Conservation (phyloP, 2,888 invertebrate genomes). For the Nebria brevicollis region DNA sequence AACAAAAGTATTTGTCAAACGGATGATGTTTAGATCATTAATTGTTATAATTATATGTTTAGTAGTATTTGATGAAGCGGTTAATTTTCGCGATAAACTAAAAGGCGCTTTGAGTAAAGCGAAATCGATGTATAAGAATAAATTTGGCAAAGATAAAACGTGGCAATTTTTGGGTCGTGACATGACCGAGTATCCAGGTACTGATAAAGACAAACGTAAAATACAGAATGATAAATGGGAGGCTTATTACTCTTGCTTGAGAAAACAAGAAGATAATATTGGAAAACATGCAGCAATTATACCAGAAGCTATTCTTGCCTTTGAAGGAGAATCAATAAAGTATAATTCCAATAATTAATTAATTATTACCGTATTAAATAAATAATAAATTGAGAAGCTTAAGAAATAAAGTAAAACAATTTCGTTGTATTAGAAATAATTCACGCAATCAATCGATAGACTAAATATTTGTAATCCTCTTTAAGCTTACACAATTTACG, state of each 20-base stretch:
- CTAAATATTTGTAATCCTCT: too few relatives aligned
- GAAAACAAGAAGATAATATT: slow-evolving; percentile 57
- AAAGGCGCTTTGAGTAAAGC: slow-evolving; percentile 54
- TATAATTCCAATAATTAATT: slow-evolving; percentile 49
- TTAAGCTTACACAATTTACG: too few relatives aligned
- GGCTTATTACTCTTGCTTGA: slow-evolving; percentile 67
- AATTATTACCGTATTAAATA: too few relatives aligned
- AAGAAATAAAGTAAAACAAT: too few relatives aligned
- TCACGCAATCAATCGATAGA: too few relatives aligned
- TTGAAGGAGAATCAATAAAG: slow-evolving; percentile 64
- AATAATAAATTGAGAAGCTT: too few relatives aligned
- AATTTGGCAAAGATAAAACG: slow-evolving; percentile 57
- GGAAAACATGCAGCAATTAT: slow-evolving; percentile 58
- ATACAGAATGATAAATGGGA: slow-evolving; percentile 64
- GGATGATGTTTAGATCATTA: neutral
- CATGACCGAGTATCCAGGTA: slow-evolving; percentile 63
- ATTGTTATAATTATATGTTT: neutral
- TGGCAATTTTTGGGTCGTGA: slow-evolving; percentile 59
- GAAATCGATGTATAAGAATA: slow-evolving; percentile 57
- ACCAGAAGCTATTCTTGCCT: slow-evolving; percentile 60
- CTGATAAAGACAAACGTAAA: slow-evolving; percentile 59
- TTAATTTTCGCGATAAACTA: slow-evolving; percentile 53
- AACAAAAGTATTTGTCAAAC: neutral
- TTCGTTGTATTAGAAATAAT: too few relatives aligned
- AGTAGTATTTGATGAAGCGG: slow-evolving; percentile 42